phyloP scores from a whole-genome alignment of 2,113 vertebrate genomes.

The Neodontobutis hainanensis region DNA sequence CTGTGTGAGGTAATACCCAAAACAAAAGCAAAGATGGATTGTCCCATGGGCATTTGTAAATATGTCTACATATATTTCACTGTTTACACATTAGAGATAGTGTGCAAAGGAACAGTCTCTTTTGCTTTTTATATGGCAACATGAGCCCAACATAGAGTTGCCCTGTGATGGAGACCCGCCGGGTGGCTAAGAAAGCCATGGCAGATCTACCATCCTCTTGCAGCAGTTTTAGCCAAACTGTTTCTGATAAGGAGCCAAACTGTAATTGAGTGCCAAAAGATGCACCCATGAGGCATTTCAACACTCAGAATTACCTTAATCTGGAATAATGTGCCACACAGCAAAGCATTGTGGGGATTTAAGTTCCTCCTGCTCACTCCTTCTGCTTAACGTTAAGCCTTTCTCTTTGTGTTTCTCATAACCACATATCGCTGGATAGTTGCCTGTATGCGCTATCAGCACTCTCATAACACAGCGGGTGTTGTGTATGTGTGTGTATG shows the following conservation, averaged over 20 bases:
- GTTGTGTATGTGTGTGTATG: not conserved
- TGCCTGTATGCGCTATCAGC: conserved; percentile 12
- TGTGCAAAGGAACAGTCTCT: not conserved
- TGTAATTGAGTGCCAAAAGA: conserved; percentile 44
- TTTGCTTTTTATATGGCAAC: conserved; percentile 15
- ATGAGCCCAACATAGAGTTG: conserved; percentile 43
- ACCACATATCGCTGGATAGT: conserved; percentile 24
- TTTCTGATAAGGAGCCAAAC: conserved; percentile 40
- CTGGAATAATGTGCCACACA: conserved; percentile 40
- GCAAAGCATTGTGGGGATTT: conserved; percentile 41
- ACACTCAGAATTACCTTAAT: conserved; percentile 42
- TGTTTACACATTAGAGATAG: conserved; percentile 2
- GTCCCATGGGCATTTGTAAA: conserved; percentile 10
- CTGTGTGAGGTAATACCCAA: conserved; percentile 32
- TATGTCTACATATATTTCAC: conserved; percentile 1
- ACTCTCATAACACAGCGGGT: conserved; percentile 7
- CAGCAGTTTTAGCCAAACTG: conserved; percentile 38
- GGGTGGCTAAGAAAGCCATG: conserved; percentile 13
- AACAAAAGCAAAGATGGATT: conserved; percentile 41
- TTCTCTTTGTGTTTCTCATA: conserved; percentile 3
- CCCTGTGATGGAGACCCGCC: conserved; percentile 20
- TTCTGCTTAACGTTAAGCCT: conserved; percentile 25
- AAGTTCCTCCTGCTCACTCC: conserved; percentile 27
- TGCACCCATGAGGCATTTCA: conserved; percentile 8
- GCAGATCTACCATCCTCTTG: conserved; percentile 28